These are phyloP conservation scores for Tridacna gigas DNA, from an alignment of 2,888 invertebrate genomes.

Conservation along the genomic window DNA sequence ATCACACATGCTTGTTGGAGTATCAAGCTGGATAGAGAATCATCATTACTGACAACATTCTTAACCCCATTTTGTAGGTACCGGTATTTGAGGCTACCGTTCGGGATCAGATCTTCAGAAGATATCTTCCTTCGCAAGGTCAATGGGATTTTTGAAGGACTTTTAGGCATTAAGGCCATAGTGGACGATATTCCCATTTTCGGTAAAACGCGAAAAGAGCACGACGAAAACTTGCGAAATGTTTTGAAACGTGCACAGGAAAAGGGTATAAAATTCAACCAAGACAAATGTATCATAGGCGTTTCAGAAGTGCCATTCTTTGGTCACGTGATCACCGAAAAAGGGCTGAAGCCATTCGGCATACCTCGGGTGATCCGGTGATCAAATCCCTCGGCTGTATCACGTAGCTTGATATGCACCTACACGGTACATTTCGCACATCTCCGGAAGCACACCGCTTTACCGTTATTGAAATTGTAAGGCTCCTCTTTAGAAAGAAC, in stretches of 20 bases:
- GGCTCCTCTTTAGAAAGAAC: too few relatives aligned
- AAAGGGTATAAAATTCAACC: conserved; percentile 12
- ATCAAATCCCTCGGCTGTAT: too few relatives aligned
- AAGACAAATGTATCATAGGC: conserved; percentile 1
- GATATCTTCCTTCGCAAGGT: not conserved
- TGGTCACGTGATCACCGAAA: conserved; percentile 31
- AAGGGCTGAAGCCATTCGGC: too few relatives aligned
- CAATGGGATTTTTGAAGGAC: not conserved
- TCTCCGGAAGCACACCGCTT: too few relatives aligned
- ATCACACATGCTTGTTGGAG: not conserved
- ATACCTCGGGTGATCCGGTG: too few relatives aligned
- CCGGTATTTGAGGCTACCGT: not conserved
- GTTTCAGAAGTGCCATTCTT: conserved; percentile 8
- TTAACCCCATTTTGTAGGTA: not conserved
- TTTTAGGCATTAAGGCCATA: not conserved
- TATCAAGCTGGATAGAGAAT: not conserved
- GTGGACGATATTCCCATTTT: not conserved
- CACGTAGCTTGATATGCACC: too few relatives aligned
- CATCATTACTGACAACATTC: not conserved
- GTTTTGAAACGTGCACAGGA: not conserved
- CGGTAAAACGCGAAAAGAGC: not conserved
- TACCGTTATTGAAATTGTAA: too few relatives aligned
- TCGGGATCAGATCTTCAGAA: not conserved
- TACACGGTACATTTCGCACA: too few relatives aligned
- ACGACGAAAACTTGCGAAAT: not conserved